Evolutionary conservation across 2,888 invertebrate genomes (phyloP).

Genomic region (Hipparchia sbordonii): DNA sequence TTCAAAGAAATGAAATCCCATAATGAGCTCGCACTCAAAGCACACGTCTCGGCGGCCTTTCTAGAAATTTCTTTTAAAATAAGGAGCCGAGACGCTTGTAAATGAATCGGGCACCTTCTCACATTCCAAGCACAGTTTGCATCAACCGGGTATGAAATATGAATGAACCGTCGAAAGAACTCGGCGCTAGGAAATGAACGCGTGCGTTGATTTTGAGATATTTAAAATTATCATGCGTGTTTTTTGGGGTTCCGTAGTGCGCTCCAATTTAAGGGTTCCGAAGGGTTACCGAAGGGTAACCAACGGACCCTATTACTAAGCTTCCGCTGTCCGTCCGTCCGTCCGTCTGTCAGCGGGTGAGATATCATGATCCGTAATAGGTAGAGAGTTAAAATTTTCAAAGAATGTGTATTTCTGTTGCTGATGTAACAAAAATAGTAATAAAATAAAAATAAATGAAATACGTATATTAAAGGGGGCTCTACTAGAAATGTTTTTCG

Average conservation of each 20-base stretch:
- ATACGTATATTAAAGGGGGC: no score
- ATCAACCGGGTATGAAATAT: conserved; percentile 28
- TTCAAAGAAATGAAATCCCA: conserved; percentile 61
- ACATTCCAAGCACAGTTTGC: conserved; percentile 37
- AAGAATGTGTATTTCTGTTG: no score
- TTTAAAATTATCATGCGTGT: conserved; percentile 29
- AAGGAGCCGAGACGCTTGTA: conserved; percentile 52
- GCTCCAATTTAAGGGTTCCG: no score
- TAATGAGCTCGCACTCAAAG: conserved; percentile 69
- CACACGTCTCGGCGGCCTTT: conserved; percentile 57
- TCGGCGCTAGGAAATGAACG: conserved; percentile 34
- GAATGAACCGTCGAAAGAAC: conserved; percentile 32
- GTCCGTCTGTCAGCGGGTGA: no score
- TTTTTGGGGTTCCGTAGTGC: neutral
- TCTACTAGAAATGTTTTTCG: no score
- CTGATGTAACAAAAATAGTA: no score
- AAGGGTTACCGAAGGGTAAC: no score
- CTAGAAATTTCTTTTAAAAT: conserved; percentile 62
- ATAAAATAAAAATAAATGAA: no score
- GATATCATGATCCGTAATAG: no score
- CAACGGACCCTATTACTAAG: no score
- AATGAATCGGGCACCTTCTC: conserved; percentile 50
- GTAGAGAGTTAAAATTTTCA: no score
- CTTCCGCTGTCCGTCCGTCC: no score
- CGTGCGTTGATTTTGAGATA: conserved; percentile 31